Evolutionary conservation across 2,113 vertebrate genomes (phyloP).

Genomic region (Galeopterus variegatus): DNA sequence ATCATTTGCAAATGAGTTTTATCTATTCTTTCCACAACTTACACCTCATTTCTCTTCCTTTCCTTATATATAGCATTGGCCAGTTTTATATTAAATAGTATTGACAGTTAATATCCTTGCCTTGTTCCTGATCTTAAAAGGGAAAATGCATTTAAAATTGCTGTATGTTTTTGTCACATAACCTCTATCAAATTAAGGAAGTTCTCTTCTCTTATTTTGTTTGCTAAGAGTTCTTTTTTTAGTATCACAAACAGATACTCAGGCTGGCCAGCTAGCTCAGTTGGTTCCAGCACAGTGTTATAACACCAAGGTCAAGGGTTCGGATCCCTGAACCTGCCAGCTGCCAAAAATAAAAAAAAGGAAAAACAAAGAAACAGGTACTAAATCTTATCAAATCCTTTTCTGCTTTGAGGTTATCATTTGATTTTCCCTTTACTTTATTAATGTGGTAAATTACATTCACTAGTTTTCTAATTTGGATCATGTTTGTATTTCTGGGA

Average conservation of each 20-base stretch:
- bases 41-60: neutral
- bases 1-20: conserved; percentile 8
- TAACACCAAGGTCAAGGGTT: too few species aligned
- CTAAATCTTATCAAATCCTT: neutral
- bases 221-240: neutral
- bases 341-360: too few species aligned
- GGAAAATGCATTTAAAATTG: conserved; percentile 3
- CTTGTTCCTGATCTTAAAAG: neutral
- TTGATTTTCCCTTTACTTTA: neutral
- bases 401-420: neutral
- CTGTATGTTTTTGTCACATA: neutral
- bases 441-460: neutral
- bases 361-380: neutral
- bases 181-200: neutral
- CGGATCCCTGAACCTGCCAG: too few species aligned
- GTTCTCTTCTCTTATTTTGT: neutral
- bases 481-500: conserved; percentile 31
- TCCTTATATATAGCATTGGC: neutral
- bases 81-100: neutral
- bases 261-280: too few species aligned
- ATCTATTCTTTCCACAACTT: neutral
- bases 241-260: too few species aligned
- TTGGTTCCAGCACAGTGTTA: too few species aligned
- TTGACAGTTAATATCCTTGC: neutral
- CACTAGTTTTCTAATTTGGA: conserved; percentile 46